These are phyloP conservation scores for Paguma larvata DNA, from an alignment of 2,797 vertebrate species.

Conservation along the genomic window DNA sequence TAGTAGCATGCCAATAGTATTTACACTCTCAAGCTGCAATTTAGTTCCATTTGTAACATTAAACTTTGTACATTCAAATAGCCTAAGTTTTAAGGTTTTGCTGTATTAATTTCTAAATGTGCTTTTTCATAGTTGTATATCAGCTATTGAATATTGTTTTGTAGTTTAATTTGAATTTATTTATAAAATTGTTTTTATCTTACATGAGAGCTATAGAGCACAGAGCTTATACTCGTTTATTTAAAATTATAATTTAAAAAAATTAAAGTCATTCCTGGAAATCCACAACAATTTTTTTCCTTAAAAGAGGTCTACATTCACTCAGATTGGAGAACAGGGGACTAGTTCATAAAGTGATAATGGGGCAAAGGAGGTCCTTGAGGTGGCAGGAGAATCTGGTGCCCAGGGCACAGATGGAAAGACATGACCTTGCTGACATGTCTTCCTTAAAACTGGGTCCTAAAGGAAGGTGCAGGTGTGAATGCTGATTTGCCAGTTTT, in stretches of 20 bases:
- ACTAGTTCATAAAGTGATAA: background rate
- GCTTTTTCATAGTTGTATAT: background rate
- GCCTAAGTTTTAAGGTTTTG: conserved; percentile 18
- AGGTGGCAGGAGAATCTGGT: background rate
- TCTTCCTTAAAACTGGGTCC: background rate
- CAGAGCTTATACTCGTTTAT: background rate
- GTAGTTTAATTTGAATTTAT: conserved; percentile 31
- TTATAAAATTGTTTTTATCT: conserved; percentile 22
- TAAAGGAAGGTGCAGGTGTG: background rate
- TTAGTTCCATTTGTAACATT: conserved; percentile 24
- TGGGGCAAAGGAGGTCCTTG: background rate
- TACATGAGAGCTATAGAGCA: background rate
- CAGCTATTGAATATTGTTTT: conserved; percentile 16
- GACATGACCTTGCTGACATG: background rate
- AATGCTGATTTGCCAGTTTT: background rate
- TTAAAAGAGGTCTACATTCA: background rate
- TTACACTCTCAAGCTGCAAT: conserved; percentile 24
- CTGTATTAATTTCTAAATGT: conserved; percentile 38
- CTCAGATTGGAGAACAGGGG: background rate
- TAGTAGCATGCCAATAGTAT: background rate
- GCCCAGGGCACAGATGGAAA: background rate
- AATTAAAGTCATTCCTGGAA: background rate
- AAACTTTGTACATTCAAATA: background rate
- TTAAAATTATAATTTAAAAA: conserved; percentile 12
- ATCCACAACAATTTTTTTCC: background rate